These are phyloP conservation scores for Melanchra persicariae DNA, from an alignment of 2,888 invertebrate species.

Conservation along the genomic window DNA sequence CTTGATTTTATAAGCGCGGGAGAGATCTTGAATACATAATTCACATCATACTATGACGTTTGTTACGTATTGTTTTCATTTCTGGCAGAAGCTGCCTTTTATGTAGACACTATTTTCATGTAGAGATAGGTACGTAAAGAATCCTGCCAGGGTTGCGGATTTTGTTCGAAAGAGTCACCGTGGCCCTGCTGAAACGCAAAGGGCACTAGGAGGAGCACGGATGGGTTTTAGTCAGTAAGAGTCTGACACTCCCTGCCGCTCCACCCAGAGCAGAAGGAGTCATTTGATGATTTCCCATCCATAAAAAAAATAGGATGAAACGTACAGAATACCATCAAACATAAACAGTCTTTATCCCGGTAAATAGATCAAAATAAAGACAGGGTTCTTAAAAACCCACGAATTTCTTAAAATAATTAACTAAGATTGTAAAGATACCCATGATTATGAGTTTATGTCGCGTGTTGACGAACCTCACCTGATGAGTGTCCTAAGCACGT, in stretches of 20 bases:
- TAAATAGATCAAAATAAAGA: not conserved
- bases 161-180: too few relatives aligned
- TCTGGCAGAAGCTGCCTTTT: not conserved
- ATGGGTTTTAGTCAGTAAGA: too few relatives aligned
- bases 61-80: not conserved
- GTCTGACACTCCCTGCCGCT: too few relatives aligned
- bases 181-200: too few relatives aligned
- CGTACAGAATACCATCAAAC: not conserved
- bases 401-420: not conserved
- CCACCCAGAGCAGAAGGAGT: too few relatives aligned
- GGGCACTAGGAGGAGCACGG: too few relatives aligned
- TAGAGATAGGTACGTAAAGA: too few relatives aligned
- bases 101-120: not conserved
- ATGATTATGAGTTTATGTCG: slow-evolving; percentile 12
- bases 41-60: not conserved
- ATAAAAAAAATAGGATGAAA: too few relatives aligned
- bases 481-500: slow-evolving; percentile 35
- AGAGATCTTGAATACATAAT: slow-evolving; percentile 2
- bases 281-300: too few relatives aligned
- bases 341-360: not conserved
- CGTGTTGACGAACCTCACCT: slow-evolving; percentile 18
- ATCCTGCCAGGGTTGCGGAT: too few relatives aligned
- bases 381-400: not conserved
- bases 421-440: slow-evolving; percentile 4
- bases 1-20: not conserved